A percentile compares a stretch with the other conserved stretches of the same genome.
phyloP scores from a whole-genome alignment of 2,797 vertebrate species.

The Arremon aurantiirostris region DNA sequence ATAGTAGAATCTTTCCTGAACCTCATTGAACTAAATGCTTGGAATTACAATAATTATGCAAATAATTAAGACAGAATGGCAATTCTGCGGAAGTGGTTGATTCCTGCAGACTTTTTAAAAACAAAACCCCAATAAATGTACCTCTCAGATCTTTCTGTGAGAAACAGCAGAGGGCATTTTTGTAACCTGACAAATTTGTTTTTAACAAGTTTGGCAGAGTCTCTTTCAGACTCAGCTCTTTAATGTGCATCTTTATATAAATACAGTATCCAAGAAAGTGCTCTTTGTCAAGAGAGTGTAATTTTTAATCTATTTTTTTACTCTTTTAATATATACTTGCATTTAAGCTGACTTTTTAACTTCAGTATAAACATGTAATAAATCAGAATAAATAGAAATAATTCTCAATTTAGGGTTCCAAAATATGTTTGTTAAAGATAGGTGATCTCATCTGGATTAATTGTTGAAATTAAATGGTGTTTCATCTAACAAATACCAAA shows the following conservation, averaged over 20 bases:
- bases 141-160: not conserved
- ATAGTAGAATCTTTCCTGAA: not conserved
- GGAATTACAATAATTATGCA: not conserved
- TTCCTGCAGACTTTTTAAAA: not conserved
- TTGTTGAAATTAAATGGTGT: not conserved
- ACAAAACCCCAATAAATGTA: not conserved
- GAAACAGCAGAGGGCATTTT: not conserved
- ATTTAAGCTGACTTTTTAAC: not conserved
- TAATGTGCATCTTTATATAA: not conserved
- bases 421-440: not conserved
- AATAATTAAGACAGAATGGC: not conserved
- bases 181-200: not conserved
- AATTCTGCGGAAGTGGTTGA: not conserved
- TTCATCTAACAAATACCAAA: not conserved
- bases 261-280: not conserved
- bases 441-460: not conserved
- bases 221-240: not conserved
- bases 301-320: accelerated
- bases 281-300: not conserved
- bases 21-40: not conserved
- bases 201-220: not conserved
- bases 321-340: not conserved
- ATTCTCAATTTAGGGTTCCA: not conserved
- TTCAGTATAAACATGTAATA: not conserved
- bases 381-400: not conserved